Conservation (phyloP, 2,888 invertebrate species). For the Ephialtes manifestator region DNA sequence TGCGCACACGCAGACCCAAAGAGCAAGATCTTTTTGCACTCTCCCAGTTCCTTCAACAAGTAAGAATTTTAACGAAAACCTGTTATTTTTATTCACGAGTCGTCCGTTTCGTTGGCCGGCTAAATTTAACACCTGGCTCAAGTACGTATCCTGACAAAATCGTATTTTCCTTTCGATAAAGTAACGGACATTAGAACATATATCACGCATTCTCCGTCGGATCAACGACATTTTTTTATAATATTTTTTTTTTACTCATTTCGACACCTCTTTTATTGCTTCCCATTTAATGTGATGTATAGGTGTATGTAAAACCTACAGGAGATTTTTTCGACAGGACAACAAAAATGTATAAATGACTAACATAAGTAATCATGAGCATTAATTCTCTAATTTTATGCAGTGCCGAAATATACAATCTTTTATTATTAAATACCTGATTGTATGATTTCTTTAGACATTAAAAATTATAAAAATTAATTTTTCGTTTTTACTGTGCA, state of each 20-base stretch:
- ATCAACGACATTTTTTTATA: neutral
- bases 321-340: too few relatives aligned
- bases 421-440: too few relatives aligned
- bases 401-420: too few relatives aligned
- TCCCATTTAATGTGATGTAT: too few relatives aligned
- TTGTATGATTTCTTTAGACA: too few relatives aligned
- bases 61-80: conserved; percentile 35
- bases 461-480: neutral
- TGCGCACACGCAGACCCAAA: conserved; percentile 52
- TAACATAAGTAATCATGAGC: too few relatives aligned
- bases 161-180: neutral
- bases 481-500: neutral
- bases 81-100: conserved; percentile 24
- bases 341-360: too few relatives aligned
- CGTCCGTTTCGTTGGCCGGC: conserved; percentile 29
- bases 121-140: neutral
- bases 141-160: neutral
- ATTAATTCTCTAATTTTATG: too few relatives aligned
- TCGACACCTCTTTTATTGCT: too few relatives aligned
- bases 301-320: too few relatives aligned
- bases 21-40: conserved; percentile 18
- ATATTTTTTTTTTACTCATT: too few relatives aligned
- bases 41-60: conserved; percentile 45
- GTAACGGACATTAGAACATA: neutral
- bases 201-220: neutral